phyloP scores from a whole-genome alignment of 2,113 vertebrate species.

The Pelmatolapia mariae region DNA sequence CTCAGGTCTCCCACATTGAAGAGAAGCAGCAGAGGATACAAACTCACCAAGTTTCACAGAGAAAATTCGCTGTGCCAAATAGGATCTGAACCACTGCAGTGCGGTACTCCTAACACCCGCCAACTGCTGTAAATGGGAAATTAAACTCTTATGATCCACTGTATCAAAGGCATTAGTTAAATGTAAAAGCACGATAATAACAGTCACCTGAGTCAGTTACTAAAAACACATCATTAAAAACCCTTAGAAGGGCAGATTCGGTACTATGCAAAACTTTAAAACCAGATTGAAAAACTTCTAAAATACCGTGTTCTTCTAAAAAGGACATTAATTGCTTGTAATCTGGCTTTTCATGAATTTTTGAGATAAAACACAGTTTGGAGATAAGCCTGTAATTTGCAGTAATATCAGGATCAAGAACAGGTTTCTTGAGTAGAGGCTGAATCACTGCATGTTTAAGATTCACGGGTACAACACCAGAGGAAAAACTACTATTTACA shows the following conservation, averaged over 20 bases:
- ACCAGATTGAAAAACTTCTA: neutral
- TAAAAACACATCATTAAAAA: neutral
- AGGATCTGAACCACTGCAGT: neutral
- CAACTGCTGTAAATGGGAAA: neutral
- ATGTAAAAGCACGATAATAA: neutral
- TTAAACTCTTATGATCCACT: neutral
- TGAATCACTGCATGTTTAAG: rapidly evolving
- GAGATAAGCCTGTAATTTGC: neutral
- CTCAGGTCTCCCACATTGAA: no score
- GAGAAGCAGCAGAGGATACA: no score
- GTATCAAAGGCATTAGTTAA: rapidly evolving
- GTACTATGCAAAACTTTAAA: neutral
- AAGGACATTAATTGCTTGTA: neutral
- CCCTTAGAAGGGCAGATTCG: neutral
- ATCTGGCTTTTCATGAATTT: rapidly evolving
- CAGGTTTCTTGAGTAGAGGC: neutral
- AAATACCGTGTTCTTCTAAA: rapidly evolving
- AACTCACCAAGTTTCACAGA: neutral
- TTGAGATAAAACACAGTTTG: rapidly evolving
- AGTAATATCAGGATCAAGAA: neutral
- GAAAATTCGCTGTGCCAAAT: rapidly evolving
- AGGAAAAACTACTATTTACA: neutral
- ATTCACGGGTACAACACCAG: rapidly evolving
- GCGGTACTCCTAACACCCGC: rapidly evolving
- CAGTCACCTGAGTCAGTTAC: rapidly evolving